Evolutionary conservation across 2,113 vertebrate genomes (phyloP).

Genomic region (Lethenteron camtschaticum): DNA sequence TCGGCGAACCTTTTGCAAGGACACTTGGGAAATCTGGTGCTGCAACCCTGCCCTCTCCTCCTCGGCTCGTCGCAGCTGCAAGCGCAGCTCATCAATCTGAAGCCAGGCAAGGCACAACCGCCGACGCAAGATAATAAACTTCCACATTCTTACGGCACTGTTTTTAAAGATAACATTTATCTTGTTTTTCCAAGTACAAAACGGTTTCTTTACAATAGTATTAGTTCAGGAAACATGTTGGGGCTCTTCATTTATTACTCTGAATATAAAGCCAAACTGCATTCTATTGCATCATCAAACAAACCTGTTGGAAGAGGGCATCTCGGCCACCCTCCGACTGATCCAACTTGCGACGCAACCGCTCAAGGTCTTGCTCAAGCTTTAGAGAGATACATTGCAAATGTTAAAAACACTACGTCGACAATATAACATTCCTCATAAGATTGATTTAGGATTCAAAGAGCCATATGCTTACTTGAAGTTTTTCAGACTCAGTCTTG

Average conservation of each 20-base stretch:
- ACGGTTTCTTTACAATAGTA: no score
- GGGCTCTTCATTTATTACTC: no score
- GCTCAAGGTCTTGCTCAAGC: constrained; percentile 45
- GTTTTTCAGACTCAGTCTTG: constrained; percentile 43
- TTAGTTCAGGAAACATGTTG: no score
- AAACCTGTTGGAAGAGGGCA: constrained; percentile 48
- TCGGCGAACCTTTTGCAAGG: constrained; percentile 18
- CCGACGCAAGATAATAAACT: no score
- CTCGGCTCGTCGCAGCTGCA: constrained; percentile 39
- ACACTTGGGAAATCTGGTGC: constrained; percentile 23
- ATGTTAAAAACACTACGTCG: neutral
- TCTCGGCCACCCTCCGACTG: constrained; percentile 51
- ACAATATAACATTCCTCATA: no score
- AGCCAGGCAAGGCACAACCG: constrained; percentile 1
- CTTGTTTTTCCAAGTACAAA: no score
- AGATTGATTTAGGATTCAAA: neutral
- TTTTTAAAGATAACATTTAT: no score
- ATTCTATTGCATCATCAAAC: no score
- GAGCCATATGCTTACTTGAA: constrained; percentile 25
- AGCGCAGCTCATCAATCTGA: constrained; percentile 52
- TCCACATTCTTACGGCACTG: no score
- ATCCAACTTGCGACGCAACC: constrained; percentile 29
- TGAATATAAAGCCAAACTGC: no score
- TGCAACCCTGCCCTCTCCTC: constrained; percentile 34
- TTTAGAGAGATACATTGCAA: constrained; percentile 9